Conservation (phyloP, 2,888 invertebrate species). For the Lypha dubia region DNA sequence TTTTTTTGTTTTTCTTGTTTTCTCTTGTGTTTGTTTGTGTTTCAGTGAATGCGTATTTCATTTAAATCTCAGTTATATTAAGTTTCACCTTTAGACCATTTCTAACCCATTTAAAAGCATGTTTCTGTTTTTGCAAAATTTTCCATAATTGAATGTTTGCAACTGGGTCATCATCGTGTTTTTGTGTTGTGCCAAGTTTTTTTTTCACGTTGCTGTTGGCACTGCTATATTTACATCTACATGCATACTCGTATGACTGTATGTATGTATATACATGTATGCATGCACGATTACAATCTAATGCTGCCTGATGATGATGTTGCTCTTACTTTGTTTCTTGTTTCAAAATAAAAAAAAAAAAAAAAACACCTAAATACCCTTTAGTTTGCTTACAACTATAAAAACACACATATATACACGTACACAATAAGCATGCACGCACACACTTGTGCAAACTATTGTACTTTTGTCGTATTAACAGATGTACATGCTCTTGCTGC, state of each 20-base stretch:
- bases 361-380: slow-evolving; percentile 45
- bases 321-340: slow-evolving; percentile 9
- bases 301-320: not conserved
- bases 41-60: slow-evolving; percentile 14
- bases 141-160: slow-evolving; percentile 64
- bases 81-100: slow-evolving; percentile 56
- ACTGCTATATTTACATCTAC: not conserved
- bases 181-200: slow-evolving; percentile 17
- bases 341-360: not conserved
- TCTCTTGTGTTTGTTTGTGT: not conserved
- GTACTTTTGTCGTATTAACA: slow-evolving; percentile 10
- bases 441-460: slow-evolving; percentile 1
- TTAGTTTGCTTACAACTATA: not conserved
- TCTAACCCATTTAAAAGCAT: slow-evolving; percentile 46
- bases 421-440: too few relatives aligned
- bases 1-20: too few relatives aligned
- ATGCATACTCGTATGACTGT: too few relatives aligned
- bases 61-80: slow-evolving; percentile 53
- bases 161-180: slow-evolving; percentile 64
- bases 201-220: slow-evolving; percentile 14
- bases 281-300: not conserved
- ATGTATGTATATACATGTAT: not conserved
- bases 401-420: not conserved
- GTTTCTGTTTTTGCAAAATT: slow-evolving; percentile 44
- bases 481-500: not conserved